These are phyloP conservation scores for Pseudomyrmex gracilis DNA, from an alignment of 1,140 invertebrate species.

Conservation along the genomic window DNA sequence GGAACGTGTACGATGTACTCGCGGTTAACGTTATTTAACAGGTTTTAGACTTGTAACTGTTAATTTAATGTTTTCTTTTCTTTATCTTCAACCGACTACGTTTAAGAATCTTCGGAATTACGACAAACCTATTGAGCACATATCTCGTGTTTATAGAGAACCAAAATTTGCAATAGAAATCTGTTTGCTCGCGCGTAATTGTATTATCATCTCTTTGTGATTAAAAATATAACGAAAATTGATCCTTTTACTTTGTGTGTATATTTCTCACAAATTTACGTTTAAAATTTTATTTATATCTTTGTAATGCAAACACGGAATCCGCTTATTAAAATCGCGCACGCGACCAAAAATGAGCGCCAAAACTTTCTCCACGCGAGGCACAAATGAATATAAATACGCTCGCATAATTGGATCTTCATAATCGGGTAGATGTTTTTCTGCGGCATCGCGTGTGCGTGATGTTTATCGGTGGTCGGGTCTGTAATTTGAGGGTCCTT, in stretches of 20 bases:
- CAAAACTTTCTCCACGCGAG: neutral
- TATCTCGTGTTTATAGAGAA: neutral
- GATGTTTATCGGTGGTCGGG: slow-evolving; percentile 66
- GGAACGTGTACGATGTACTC: slow-evolving; percentile 9
- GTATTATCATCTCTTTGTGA: no score
- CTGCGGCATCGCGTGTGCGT: neutral
- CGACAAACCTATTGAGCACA: neutral
- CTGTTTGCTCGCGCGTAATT: neutral
- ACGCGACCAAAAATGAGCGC: slow-evolving; percentile 63
- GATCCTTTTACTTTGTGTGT: no score
- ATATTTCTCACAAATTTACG: neutral
- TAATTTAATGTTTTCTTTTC: neutral
- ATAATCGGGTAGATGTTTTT: slow-evolving; percentile 40
- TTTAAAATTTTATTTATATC: slow-evolving; percentile 61
- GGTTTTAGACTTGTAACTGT: neutral
- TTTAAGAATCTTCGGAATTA: neutral
- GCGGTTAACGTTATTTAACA: slow-evolving; percentile 53
- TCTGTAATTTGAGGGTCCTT: slow-evolving; percentile 58
- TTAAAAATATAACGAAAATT: no score
- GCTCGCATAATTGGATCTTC: slow-evolving; percentile 66
- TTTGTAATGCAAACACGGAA: neutral
- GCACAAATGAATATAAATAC: slow-evolving; percentile 68
- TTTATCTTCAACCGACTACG: neutral
- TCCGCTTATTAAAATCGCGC: slow-evolving; percentile 62
- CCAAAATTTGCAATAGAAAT: slow-evolving; percentile 7